Conservation (phyloP, 2,888 invertebrate species). For the Encarsia formosa region DNA sequence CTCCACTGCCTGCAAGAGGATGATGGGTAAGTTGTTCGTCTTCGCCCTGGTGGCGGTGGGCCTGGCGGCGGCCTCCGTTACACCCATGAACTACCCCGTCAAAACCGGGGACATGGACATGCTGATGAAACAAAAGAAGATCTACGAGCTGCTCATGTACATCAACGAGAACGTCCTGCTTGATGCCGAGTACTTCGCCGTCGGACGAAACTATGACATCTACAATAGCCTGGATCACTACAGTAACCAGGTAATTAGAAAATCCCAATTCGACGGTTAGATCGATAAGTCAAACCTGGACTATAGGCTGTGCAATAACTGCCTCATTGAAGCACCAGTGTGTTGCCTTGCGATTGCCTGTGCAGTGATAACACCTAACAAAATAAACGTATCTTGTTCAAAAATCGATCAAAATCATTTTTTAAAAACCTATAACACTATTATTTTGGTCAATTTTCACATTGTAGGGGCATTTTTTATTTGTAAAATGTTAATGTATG, state of each 20-base stretch:
- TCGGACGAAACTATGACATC: slow-evolving; percentile 42
- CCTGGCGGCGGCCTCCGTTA: neutral
- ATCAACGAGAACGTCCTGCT: slow-evolving; percentile 36
- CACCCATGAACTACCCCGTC: neutral
- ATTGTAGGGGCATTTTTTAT: no score
- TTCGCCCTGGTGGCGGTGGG: slow-evolving; percentile 15
- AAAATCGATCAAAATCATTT: no score
- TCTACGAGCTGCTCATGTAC: slow-evolving; percentile 45
- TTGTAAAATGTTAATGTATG: no score
- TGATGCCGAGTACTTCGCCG: slow-evolving; percentile 40
- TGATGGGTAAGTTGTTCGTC: neutral
- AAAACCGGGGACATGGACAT: slow-evolving; percentile 37
- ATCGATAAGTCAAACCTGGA: no score
- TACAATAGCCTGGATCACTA: slow-evolving; percentile 40
- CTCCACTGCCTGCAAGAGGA: neutral
- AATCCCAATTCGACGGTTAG: no score
- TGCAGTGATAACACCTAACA: no score
- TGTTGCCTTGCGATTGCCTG: no score
- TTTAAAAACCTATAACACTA: no score
- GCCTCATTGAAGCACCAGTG: no score
- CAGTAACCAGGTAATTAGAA: slow-evolving; percentile 43
- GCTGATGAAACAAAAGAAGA: slow-evolving; percentile 44
- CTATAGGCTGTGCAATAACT: no score
- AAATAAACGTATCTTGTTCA: no score
- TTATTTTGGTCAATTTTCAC: no score